Conservation (phyloP, 2,113 vertebrate genomes). For the Monarcha castaneiventris region DNA sequence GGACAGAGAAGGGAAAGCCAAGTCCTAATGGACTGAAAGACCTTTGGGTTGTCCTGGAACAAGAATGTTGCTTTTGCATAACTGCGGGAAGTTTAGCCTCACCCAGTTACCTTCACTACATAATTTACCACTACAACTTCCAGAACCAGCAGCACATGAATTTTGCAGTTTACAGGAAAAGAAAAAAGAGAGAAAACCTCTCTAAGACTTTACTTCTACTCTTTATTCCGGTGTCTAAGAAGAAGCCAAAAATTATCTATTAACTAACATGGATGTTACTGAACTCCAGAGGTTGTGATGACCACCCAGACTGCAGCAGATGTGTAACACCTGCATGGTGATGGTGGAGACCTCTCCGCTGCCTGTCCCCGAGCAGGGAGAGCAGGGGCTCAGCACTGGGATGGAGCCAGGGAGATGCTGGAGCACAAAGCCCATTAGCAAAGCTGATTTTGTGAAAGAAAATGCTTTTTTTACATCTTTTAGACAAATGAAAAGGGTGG, state of each 20-base stretch:
- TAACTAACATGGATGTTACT: not conserved
- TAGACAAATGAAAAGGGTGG: too few relatives aligned
- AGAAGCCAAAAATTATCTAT: not conserved
- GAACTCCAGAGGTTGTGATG: not conserved
- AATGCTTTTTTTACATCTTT: too few relatives aligned
- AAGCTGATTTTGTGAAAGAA: too few relatives aligned
- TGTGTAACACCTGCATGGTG: not conserved
- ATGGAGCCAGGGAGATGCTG: too few relatives aligned
- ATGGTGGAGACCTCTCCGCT: too few relatives aligned
- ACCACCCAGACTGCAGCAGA: not conserved
- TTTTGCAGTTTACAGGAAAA: not conserved
- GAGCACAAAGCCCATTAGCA: too few relatives aligned
- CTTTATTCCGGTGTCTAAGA: not conserved
- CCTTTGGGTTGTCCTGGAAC: constrained; percentile 29
- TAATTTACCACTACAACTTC: constrained; percentile 43
- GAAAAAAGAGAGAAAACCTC: not conserved
- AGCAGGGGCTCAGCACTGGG: too few relatives aligned
- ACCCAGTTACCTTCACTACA: not conserved
- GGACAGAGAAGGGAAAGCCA: not conserved
- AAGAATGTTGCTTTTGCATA: not conserved
- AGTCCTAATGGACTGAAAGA: constrained; percentile 8
- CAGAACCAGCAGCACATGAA: not conserved
- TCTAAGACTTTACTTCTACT: not conserved
- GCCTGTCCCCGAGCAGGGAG: too few relatives aligned
- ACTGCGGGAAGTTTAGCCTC: not conserved